Evolutionary conservation across 2,797 vertebrate genomes (phyloP).

Genomic region (Acipenser oxyrinchus): DNA sequence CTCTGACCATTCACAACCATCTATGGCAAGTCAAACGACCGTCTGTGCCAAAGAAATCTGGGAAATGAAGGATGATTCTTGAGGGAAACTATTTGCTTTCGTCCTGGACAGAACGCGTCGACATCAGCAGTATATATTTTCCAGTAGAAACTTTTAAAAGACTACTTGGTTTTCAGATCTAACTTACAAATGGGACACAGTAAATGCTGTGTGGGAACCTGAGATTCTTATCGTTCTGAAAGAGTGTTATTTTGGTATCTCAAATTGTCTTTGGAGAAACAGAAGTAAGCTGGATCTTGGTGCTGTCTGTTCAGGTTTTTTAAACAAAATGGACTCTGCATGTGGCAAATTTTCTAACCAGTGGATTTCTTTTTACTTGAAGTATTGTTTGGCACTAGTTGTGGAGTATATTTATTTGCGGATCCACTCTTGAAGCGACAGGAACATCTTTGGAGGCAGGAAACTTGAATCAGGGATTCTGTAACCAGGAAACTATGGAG

Average conservation of each 20-base stretch:
- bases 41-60: constrained; percentile 72
- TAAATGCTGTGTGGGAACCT: constrained; percentile 34
- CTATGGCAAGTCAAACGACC: constrained; percentile 79
- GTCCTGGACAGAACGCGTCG: constrained; percentile 34
- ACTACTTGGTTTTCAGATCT: neutral
- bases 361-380: constrained; percentile 70
- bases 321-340: constrained; percentile 45
- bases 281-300: constrained; percentile 24
- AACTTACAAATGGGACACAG: constrained; percentile 12
- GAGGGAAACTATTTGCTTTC: constrained; percentile 5
- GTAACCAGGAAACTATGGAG: too few species aligned
- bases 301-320: constrained; percentile 35
- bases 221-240: constrained; percentile 23
- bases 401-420: constrained; percentile 36
- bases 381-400: constrained; percentile 63
- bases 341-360: constrained; percentile 46
- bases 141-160: constrained; percentile 23
- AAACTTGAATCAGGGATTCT: too few species aligned
- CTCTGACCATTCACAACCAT: constrained; percentile 75
- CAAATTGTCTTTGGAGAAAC: constrained; percentile 28
- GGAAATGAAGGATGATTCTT: constrained; percentile 59
- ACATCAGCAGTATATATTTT: constrained; percentile 33
- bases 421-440: constrained; percentile 18
- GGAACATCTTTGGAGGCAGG: too few species aligned
- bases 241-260: constrained; percentile 23